A percentile compares a stretch with the other conserved stretches of the same genome.
phyloP scores from a whole-genome alignment of 2,888 invertebrate genomes.

The Trachelus iudaicus region DNA sequence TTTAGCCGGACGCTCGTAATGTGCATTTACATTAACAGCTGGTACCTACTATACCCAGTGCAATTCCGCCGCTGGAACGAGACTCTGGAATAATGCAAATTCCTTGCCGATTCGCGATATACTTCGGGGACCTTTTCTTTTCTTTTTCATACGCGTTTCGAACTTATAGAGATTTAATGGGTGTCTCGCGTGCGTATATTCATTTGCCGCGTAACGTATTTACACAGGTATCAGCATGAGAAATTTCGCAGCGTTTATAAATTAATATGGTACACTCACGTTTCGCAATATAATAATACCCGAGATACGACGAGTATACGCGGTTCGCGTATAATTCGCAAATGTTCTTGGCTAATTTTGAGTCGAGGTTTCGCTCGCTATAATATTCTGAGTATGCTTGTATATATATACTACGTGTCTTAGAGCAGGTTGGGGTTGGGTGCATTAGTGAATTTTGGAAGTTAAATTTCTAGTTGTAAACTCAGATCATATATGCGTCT shows the following conservation, averaged over 20 bases:
- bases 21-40: conserved; percentile 36
- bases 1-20: conserved; percentile 38
- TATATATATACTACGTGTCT: background rate
- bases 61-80: too few species aligned
- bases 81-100: too few species aligned
- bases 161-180: too few species aligned
- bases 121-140: too few species aligned
- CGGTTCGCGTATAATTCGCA: background rate
- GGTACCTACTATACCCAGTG: too few species aligned
- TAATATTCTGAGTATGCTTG: background rate
- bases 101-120: too few species aligned
- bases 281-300: background rate
- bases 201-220: background rate
- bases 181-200: too few species aligned
- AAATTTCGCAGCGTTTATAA: background rate
- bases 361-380: background rate
- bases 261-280: background rate
- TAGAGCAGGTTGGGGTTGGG: background rate
- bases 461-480: background rate
- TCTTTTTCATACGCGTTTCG: too few species aligned
- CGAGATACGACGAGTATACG: background rate
- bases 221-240: background rate
- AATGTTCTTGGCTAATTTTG: background rate
- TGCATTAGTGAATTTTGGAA: background rate
- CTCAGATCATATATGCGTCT: background rate